Evolutionary conservation across 2,113 vertebrate species (phyloP), one percentile per base, ranked within the genome.

Genomic region (Leucoraja erinaceus): DNA sequence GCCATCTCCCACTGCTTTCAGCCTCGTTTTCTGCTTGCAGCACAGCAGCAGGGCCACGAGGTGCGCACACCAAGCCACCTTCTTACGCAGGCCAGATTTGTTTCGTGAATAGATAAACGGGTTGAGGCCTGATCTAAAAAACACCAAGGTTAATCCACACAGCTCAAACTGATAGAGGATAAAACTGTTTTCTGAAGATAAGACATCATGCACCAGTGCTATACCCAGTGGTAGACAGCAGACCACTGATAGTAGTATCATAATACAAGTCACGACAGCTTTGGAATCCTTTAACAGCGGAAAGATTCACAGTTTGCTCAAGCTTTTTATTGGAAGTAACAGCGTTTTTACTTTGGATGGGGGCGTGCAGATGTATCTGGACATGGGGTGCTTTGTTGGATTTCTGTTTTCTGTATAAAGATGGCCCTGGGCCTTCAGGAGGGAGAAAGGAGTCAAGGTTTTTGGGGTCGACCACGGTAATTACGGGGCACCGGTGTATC

Each of bases 361-460:
- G 96, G 93, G 95, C 25, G 22, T 96, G 97, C 0, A 96, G 94
- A 0, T 96, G 97, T 0, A 95, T 96, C 94, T 97, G 97, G 18
- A 96, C 16, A 0, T 97, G 97, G 94, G 97, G 98, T 1, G 96
- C 95, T 93, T 98, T 98, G 95, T 97, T 96, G 94, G 96, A 97
- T 93, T 96, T 97, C 96, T 98, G 98, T 95, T 97, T 98, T 93
- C 98, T 95, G 94, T 98, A 99, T 0, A 99, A 95, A 47, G 98
- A 96, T 0, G 97, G 98, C 92, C 96, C 63, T 0, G 97, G 20
- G 3, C 96, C 96, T 94, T 96, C 96, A 0, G 95, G 96, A 4
- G 96, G 96, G 74, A 95, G 93, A 5, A 99, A 97, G 2, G 97
- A 96, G 3, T 96, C 96, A 0, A 95, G 97, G 20, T 72, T 91